These are phyloP conservation scores for Herpetotheres cachinnans DNA, from an alignment of 2,113 vertebrate species.

Conservation along the genomic window DNA sequence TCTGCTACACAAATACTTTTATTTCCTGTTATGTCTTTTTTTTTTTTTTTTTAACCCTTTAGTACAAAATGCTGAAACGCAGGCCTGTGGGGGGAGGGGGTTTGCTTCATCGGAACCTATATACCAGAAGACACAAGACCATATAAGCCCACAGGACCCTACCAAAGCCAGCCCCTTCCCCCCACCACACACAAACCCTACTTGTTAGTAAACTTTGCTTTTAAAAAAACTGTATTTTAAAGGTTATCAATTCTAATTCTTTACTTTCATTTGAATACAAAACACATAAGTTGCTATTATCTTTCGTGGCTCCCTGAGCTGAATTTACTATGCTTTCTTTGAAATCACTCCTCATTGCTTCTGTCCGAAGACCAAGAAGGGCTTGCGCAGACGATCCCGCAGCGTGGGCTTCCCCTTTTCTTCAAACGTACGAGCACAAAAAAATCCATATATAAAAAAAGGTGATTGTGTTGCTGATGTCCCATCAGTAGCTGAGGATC, in stretches of 20 bases:
- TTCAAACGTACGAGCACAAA: constrained; percentile 20
- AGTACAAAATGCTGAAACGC: constrained; percentile 38
- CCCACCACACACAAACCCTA: constrained; percentile 32
- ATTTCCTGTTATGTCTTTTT: constrained; percentile 26
- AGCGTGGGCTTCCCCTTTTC: constrained; percentile 30
- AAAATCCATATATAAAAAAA: not conserved
- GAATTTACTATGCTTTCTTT: constrained; percentile 64
- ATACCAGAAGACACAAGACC: constrained; percentile 27
- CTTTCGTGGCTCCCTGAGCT: constrained; percentile 79
- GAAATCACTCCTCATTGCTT: constrained; percentile 50
- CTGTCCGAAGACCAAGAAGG: constrained; percentile 38
- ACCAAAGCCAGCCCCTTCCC: not conserved
- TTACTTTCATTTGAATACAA: constrained; percentile 74
- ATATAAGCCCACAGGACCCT: constrained; percentile 12
- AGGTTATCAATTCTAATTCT: constrained; percentile 75
- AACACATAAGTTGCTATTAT: constrained; percentile 73
- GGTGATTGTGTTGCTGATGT: not conserved
- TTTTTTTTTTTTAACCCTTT: not conserved
- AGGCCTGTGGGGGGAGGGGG: not conserved
- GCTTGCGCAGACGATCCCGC: not conserved
- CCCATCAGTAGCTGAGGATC: constrained; percentile 2
- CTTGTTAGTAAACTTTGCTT: constrained; percentile 51
- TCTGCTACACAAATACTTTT: constrained; percentile 68
- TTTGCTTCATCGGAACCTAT: not conserved
- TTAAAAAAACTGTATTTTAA: constrained; percentile 64